These are phyloP conservation scores for Macrotus californicus DNA, from an alignment of 2,113 vertebrate genomes.

Conservation along the genomic window DNA sequence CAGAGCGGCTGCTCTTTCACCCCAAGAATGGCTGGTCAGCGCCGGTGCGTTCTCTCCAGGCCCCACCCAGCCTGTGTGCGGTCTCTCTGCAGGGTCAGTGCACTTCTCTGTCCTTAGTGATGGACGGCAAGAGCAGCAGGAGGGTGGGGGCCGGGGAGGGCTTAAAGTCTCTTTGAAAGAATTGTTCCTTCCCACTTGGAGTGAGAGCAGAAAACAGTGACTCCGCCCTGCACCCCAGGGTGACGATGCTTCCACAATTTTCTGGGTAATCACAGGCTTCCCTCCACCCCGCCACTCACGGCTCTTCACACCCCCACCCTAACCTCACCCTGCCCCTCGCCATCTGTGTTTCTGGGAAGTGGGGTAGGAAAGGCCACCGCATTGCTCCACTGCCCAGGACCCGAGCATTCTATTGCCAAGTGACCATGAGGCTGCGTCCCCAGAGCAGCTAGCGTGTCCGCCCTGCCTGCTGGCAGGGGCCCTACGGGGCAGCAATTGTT, in stretches of 20 bases:
- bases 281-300: neutral
- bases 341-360: neutral
- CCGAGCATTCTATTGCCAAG: rapidly evolving
- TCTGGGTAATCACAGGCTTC: neutral
- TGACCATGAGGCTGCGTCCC: neutral
- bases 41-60: neutral
- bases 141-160: too few species aligned
- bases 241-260: rapidly evolving
- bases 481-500: neutral
- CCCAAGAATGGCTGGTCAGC: rapidly evolving
- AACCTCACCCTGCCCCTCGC: neutral
- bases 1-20: neutral
- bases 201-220: neutral
- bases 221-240: neutral
- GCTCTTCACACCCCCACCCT: too few species aligned
- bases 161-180: neutral
- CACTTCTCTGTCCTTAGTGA: neutral
- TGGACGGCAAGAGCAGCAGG: too few species aligned
- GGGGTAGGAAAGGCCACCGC: neutral
- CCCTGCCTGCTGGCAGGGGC: neutral
- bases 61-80: rapidly evolving
- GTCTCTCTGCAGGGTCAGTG: neutral
- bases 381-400: neutral
- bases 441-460: neutral
- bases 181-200: neutral